Evolutionary conservation across 2,888 invertebrate species (phyloP).

Genomic region (Cheiracanthium punctorium): DNA sequence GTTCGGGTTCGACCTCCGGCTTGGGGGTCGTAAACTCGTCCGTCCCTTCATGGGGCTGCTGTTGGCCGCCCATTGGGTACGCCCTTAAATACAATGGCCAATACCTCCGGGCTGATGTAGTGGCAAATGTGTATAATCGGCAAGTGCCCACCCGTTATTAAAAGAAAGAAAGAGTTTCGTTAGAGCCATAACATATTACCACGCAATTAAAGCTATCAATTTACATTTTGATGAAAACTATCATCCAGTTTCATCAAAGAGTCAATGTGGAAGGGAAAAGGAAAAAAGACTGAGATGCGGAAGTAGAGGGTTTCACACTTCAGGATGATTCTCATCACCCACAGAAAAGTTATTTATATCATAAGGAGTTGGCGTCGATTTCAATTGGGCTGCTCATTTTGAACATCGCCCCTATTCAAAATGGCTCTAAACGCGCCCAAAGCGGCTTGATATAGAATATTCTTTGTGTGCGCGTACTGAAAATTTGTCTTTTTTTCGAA

Average conservation of each 20-base stretch:
- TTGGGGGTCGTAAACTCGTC: too few species aligned
- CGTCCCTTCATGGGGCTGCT: too few species aligned
- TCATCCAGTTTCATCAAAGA: not conserved
- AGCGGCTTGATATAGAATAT: not conserved
- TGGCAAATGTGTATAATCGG: too few species aligned
- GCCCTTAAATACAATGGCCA: too few species aligned
- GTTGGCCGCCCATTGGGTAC: too few species aligned
- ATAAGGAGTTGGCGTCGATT: not conserved
- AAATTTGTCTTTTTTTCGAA: not conserved
- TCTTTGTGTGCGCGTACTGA: not conserved
- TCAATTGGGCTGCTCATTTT: not conserved
- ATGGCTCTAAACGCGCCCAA: not conserved
- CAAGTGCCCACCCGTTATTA: too few species aligned
- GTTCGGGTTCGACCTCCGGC: too few species aligned
- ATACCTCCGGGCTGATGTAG: too few species aligned
- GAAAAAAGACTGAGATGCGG: not conserved
- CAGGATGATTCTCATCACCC: slow-evolving; percentile 4
- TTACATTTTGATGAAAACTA: too few species aligned
- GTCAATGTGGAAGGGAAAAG: not conserved
- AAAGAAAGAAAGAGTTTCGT: too few species aligned
- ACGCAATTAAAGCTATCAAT: too few species aligned
- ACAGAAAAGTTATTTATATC: slow-evolving; percentile 5
- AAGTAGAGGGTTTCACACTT: not conserved
- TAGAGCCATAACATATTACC: too few species aligned
- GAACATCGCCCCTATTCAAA: not conserved